These are phyloP conservation scores for Alectura lathami DNA, from an alignment of 2,113 vertebrate species.

Conservation along the genomic window DNA sequence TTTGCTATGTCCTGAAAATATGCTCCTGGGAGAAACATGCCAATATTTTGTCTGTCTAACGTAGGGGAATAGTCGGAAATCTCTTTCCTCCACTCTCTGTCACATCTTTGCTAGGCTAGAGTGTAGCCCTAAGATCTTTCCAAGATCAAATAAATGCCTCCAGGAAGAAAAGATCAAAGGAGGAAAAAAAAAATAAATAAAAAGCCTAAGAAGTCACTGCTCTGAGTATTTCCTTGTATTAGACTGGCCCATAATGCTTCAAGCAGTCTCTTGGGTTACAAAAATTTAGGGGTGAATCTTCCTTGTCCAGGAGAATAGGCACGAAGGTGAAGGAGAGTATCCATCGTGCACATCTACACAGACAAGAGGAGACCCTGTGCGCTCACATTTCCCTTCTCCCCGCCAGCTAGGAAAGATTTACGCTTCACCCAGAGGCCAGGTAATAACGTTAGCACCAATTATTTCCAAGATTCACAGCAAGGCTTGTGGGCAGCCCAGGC, in stretches of 20 bases:
- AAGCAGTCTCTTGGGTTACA: slow-evolving; percentile 29
- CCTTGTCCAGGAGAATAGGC: background rate
- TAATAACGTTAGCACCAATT: background rate
- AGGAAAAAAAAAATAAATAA: no score
- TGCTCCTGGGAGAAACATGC: slow-evolving; percentile 11
- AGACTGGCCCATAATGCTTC: slow-evolving; percentile 22
- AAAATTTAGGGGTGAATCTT: background rate
- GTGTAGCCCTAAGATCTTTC: slow-evolving; percentile 62
- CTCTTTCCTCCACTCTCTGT: slow-evolving; percentile 17
- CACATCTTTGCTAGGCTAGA: slow-evolving; percentile 53
- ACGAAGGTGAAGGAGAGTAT: background rate
- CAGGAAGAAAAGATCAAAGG: slow-evolving; percentile 63
- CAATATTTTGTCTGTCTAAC: slow-evolving; percentile 54
- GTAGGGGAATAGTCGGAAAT: slow-evolving; percentile 20
- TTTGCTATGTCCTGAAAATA: background rate
- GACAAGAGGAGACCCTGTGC: background rate
- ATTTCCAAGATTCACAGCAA: background rate
- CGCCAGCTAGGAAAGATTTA: background rate
- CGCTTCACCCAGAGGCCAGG: background rate
- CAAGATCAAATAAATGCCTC: slow-evolving; percentile 70
- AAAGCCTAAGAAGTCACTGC: slow-evolving; percentile 64
- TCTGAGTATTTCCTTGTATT: slow-evolving; percentile 44
- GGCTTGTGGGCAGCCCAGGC: background rate
- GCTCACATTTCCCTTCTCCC: background rate
- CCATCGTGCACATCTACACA: background rate